Conservation (phyloP, 2,113 vertebrate genomes). For the Nicator chloris region DNA sequence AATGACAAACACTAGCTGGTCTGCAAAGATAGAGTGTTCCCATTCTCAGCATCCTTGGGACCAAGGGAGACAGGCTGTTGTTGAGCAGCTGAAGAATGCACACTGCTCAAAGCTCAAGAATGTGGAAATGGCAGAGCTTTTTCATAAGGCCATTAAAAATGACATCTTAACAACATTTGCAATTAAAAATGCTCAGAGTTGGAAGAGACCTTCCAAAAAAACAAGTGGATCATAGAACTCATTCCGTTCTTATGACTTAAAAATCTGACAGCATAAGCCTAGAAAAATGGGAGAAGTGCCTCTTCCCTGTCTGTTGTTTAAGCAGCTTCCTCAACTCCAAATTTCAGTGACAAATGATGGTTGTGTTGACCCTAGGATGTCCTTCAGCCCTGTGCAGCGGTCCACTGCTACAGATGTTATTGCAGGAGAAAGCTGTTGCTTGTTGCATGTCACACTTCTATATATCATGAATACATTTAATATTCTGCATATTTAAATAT, state of each 20-base stretch:
- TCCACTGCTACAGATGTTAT: background rate
- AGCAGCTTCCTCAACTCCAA: background rate
- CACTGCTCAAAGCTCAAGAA: slow-evolving; percentile 31
- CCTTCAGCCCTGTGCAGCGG: background rate
- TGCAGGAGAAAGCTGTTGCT: background rate
- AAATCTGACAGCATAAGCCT: background rate
- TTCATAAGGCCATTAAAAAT: slow-evolving; percentile 16
- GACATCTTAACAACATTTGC: slow-evolving; percentile 56
- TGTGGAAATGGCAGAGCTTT: slow-evolving; percentile 23
- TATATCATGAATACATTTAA: background rate
- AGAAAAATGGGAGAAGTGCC: background rate
- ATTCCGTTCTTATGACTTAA: slow-evolving; percentile 30
- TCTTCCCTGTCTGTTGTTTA: background rate
- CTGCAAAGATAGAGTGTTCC: background rate
- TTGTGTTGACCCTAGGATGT: background rate
- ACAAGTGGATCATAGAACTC: slow-evolving; percentile 21
- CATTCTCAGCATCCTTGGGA: background rate
- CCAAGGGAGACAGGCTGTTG: background rate
- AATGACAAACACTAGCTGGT: background rate
- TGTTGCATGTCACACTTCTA: background rate
- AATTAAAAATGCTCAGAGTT: slow-evolving; percentile 45
- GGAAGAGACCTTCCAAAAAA: slow-evolving; percentile 4
- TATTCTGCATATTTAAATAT: background rate
- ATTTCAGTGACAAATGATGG: background rate
- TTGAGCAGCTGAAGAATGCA: slow-evolving; percentile 25